Evolutionary conservation across 2,888 invertebrate genomes (phyloP).

Genomic region (Spisula subtruncata): DNA sequence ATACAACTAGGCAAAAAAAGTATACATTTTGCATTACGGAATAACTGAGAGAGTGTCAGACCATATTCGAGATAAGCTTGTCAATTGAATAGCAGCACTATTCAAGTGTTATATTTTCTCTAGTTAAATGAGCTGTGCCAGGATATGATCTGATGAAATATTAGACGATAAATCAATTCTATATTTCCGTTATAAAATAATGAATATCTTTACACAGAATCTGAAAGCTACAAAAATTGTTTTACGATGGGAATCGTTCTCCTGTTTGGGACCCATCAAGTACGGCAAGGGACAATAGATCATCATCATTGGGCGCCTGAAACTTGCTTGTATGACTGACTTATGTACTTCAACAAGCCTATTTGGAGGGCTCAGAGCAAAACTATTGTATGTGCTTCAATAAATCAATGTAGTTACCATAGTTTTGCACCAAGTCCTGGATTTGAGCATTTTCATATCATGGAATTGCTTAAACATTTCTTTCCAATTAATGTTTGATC

Average conservation of each 20-base stretch:
- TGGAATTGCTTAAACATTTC: too few relatives aligned
- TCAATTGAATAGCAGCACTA: neutral
- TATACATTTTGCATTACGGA: neutral
- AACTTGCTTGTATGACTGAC: too few relatives aligned
- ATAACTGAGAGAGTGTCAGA: neutral
- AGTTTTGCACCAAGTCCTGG: too few relatives aligned
- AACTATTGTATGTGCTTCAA: too few relatives aligned
- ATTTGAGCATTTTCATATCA: too few relatives aligned
- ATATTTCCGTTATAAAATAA: conserved; percentile 28
- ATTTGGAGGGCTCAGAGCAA: too few relatives aligned
- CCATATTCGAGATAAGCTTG: neutral
- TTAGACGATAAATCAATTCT: conserved; percentile 11
- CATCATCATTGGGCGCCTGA: too few relatives aligned
- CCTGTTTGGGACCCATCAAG: neutral
- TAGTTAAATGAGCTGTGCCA: neutral
- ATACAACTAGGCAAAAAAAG: neutral
- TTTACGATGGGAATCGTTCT: conserved; percentile 10
- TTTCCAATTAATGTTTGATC: too few relatives aligned
- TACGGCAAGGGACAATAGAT: neutral
- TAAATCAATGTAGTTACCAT: too few relatives aligned
- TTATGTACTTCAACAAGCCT: too few relatives aligned
- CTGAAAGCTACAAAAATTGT: conserved; percentile 8
- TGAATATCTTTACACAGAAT: conserved; percentile 26
- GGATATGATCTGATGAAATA: neutral
- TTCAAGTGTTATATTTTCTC: neutral